Evolutionary conservation across 2,797 vertebrate species (phyloP).

Genomic region (Chaetodon trifasciatus): DNA sequence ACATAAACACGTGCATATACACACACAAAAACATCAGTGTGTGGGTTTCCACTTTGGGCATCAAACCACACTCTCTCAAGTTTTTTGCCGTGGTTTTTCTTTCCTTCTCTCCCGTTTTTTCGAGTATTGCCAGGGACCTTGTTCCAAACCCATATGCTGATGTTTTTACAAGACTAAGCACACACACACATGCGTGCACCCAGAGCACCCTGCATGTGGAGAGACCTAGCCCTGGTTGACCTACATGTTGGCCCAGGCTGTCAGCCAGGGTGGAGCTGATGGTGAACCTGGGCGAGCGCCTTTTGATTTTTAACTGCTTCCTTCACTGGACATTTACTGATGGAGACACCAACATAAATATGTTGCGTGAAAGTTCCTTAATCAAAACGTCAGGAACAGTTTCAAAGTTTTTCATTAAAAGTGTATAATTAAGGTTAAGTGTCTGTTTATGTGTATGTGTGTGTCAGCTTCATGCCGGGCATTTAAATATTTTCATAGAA

Average conservation of each 20-base stretch:
- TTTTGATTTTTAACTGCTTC: constrained; percentile 49
- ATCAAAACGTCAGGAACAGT: constrained; percentile 29
- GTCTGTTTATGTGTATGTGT: background rate
- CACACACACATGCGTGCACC: constrained; percentile 39
- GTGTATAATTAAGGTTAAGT: constrained; percentile 12
- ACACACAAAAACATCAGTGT: constrained; percentile 69
- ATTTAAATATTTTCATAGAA: constrained; percentile 21
- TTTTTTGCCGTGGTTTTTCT: constrained; percentile 72
- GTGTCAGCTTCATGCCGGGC: constrained; percentile 5
- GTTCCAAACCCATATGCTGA: constrained; percentile 76
- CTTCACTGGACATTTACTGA: constrained; percentile 52
- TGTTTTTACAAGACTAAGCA: constrained; percentile 78
- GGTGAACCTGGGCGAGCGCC: constrained; percentile 41
- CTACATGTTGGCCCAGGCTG: constrained; percentile 66
- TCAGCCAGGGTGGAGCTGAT: constrained; percentile 64
- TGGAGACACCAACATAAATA: constrained; percentile 49
- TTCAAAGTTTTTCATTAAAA: constrained; percentile 23
- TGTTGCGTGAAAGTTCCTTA: constrained; percentile 36
- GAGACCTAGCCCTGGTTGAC: constrained; percentile 71
- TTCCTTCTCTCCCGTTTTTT: constrained; percentile 68
- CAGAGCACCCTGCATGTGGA: constrained; percentile 42
- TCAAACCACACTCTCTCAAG: constrained; percentile 76
- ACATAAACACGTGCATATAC: constrained; percentile 46
- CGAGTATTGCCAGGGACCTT: constrained; percentile 68
- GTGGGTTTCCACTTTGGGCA: constrained; percentile 81